A percentile compares a stretch with the other conserved stretches of the same genome.
These are phyloP conservation scores for Branchellion lobata DNA, from an alignment of 2,888 invertebrate genomes.

Conservation along the genomic window DNA sequence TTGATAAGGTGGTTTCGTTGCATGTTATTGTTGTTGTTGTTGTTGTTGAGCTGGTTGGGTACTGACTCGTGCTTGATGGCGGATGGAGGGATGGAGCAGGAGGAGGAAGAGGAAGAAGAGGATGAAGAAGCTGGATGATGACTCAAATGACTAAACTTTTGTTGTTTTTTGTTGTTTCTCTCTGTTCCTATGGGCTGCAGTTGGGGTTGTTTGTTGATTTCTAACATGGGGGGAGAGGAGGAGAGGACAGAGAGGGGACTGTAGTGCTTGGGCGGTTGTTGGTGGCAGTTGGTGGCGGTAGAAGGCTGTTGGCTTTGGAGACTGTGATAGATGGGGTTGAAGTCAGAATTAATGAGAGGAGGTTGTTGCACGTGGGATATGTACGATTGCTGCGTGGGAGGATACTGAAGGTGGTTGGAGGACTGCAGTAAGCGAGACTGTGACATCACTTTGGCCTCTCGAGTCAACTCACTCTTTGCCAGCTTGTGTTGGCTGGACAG, in stretches of 20 bases:
- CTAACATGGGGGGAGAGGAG: neutral
- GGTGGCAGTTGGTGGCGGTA: neutral
- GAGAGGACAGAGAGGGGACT: constrained; percentile 48
- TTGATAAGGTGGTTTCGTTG: neutral
- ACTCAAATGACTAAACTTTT: neutral
- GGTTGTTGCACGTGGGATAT: neutral
- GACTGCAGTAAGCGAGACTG: neutral
- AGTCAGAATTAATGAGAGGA: neutral
- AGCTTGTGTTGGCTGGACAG: constrained; percentile 72
- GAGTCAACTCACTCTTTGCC: constrained; percentile 6
- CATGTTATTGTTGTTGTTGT: too few species aligned
- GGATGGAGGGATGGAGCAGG: too few species aligned
- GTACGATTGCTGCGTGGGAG: constrained; percentile 1
- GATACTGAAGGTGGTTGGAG: neutral
- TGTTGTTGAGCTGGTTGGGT: too few species aligned
- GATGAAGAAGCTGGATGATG: too few species aligned
- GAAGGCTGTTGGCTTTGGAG: neutral
- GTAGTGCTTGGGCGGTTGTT: neutral
- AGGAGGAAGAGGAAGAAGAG: too few species aligned
- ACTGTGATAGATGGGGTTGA: neutral
- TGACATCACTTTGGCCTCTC: neutral
- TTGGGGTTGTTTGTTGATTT: neutral
- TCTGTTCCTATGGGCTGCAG: constrained; percentile 62
- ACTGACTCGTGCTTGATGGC: too few species aligned
- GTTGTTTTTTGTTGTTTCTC: constrained; percentile 54